Evolutionary conservation across 2,113 vertebrate species (phyloP).

Genomic region (Chionis minor): DNA sequence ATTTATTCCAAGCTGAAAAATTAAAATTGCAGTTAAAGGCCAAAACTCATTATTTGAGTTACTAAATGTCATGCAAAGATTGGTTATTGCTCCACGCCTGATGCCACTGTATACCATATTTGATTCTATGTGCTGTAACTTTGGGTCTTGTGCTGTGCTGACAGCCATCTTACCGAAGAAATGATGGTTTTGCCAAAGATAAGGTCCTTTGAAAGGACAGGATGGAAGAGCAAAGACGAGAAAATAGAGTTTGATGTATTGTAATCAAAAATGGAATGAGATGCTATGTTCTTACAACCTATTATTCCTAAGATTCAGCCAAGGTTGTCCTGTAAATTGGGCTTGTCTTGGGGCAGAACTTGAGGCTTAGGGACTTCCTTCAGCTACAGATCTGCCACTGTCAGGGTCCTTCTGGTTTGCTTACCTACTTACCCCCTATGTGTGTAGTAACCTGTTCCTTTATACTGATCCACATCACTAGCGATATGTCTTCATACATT

Average conservation of each 20-base stretch:
- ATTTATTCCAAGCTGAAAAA: not conserved
- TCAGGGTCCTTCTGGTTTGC: not conserved
- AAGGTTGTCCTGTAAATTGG: not conserved
- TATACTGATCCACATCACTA: not conserved
- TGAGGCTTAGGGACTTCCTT: not conserved
- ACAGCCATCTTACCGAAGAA: not conserved
- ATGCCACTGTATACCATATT: not conserved
- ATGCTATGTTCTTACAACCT: not conserved
- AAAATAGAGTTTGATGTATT: not conserved
- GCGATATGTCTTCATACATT: not conserved
- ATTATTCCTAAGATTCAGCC: not conserved
- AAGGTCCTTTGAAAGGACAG: not conserved
- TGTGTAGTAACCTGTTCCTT: not conserved
- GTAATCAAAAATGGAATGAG: not conserved
- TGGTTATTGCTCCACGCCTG: not conserved
- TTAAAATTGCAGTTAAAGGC: not conserved
- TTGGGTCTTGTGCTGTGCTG: not conserved
- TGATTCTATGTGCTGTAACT: not conserved
- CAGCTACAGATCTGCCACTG: not conserved
- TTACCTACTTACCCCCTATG: not conserved
- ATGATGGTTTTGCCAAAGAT: not conserved
- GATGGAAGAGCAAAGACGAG: not conserved
- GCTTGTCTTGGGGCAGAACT: not conserved
- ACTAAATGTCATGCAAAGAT: not conserved
- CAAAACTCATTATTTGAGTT: not conserved